Evolutionary conservation across 2,113 vertebrate species (phyloP).

Genomic region (Engystomops pustulosus): DNA sequence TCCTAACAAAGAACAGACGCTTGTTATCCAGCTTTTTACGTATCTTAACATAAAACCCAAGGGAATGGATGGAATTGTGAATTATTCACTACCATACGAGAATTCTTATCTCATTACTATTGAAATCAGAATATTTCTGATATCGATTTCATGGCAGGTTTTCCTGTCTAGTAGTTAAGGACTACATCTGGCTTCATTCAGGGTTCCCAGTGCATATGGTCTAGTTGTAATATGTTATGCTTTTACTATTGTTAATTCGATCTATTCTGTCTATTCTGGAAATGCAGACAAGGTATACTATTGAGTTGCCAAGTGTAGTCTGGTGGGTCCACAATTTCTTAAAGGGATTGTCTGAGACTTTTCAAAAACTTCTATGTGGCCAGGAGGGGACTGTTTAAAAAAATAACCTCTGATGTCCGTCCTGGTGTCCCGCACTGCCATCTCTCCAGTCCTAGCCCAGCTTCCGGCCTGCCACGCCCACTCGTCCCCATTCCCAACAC

Average conservation of each 20-base stretch:
- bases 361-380: too few species aligned
- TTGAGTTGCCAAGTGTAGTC: too few species aligned
- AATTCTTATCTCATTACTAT: background rate
- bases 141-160: background rate
- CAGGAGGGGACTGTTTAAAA: too few species aligned
- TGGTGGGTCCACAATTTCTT: too few species aligned
- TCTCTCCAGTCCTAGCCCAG: too few species aligned
- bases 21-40: conserved; percentile 5
- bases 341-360: too few species aligned
- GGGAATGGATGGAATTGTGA: background rate
- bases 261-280: too few species aligned
- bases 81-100: background rate
- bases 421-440: too few species aligned
- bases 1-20: background rate
- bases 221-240: background rate
- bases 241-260: background rate
- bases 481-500: too few species aligned
- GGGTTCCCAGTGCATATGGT: background rate
- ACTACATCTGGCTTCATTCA: background rate
- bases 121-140: background rate
- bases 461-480: too few species aligned
- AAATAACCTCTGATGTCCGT: too few species aligned
- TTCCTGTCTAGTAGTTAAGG: background rate
- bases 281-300: too few species aligned
- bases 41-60: conserved; percentile 15